Evolutionary conservation across 2,797 vertebrate species (phyloP), one percentile per base, ranked within the genome.

Genomic region (Apogon hyalosoma): DNA sequence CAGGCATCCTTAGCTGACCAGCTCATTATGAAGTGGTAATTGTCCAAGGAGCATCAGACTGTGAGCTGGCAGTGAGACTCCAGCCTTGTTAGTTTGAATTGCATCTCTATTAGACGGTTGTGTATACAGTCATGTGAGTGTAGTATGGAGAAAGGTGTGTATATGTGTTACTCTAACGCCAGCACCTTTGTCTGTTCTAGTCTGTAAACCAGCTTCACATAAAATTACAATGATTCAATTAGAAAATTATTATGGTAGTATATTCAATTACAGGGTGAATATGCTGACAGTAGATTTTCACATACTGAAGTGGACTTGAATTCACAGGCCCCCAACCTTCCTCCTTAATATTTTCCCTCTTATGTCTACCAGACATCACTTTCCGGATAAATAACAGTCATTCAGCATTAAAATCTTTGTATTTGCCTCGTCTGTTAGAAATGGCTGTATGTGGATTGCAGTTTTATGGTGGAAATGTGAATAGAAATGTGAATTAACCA

Each of bases 11-110:
- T 77, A 77, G 77, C 80, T 84, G 87, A 88, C 87, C 82, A 65
- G 70, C 85, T 89, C 79, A 85, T 90, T 87, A 90, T 79, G 83
- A 83, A 71, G 80, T 77, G 87, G 80, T 90, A 88, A 91, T 91
- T 92, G 85, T 77, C 63, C 69, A 38, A 73, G 72, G 77, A 79
- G 64, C 87, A 87, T 88, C 88, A 85, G 81, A 77, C 77, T 80
- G 83, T 79, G 80, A 85, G 82, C 73, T 83, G 80, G 63, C 80
- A 75, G 24, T 28, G 24, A 6, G 60, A 71, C 77, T 72, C 60
- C 75, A 77, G 63, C 75, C 84, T 87, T 81, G 80, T 91, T 91
- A 86, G 81, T 77, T 84, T 77, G 62, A 66, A 77, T 75, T 79
- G 81, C 53, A 55, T 59, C 62, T 52, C 71, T 54, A 79, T 84